These are phyloP conservation scores for Coregonus ussuriensis DNA, from an alignment of 2,797 vertebrate genomes.

Conservation along the genomic window DNA sequence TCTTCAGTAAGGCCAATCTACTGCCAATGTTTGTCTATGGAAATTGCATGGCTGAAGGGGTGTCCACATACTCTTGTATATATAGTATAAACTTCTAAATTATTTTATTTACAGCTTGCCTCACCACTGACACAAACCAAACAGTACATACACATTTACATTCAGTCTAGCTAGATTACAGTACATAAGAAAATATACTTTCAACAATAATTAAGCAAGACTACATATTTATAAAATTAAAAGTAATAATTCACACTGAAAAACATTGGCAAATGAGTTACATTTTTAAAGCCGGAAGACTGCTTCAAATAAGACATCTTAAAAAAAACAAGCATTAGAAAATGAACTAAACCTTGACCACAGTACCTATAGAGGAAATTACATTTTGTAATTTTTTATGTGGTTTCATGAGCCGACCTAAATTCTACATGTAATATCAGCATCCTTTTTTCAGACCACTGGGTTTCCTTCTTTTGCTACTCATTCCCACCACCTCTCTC, in stretches of 20 bases:
- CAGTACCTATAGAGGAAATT: constrained; percentile 8
- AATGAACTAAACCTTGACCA: constrained; percentile 25
- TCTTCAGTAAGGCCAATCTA: too few relatives aligned
- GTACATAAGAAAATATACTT: constrained; percentile 50
- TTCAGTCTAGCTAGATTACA: constrained; percentile 25
- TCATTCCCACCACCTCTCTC: constrained; percentile 29
- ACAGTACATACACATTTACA: constrained; percentile 24
- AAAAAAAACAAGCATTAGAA: constrained; percentile 5
- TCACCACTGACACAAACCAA: constrained; percentile 44
- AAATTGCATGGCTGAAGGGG: too few relatives aligned
- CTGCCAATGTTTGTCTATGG: too few relatives aligned
- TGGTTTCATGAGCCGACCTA: background rate
- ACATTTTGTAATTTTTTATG: background rate
- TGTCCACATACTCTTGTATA: too few relatives aligned
- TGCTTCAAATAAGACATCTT: constrained; percentile 37
- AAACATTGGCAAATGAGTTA: constrained; percentile 20
- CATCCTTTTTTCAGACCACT: background rate
- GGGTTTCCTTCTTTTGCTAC: background rate
- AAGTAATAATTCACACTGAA: constrained; percentile 37
- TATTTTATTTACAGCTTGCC: constrained; percentile 71
- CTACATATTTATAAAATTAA: constrained; percentile 42
- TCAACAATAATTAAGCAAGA: constrained; percentile 50
- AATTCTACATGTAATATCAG: constrained; percentile 15
- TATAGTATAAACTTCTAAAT: constrained; percentile 28
- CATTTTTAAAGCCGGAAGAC: constrained; percentile 38